Conservation (phyloP, 2,113 vertebrate species). For the Andinoacara biseriatus region DNA sequence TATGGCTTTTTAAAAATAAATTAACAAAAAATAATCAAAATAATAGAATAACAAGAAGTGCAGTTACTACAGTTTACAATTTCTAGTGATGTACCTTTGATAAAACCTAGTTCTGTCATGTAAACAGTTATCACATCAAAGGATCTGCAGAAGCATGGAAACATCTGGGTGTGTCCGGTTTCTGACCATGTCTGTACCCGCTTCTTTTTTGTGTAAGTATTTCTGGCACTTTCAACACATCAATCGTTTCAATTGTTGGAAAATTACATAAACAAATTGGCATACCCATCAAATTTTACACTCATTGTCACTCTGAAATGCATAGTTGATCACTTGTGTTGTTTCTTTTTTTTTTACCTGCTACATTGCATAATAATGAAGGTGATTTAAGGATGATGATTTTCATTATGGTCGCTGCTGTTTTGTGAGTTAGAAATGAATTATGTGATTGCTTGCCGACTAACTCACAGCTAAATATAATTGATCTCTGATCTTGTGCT, state of each 20-base stretch:
- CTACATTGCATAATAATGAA: neutral
- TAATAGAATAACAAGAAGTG: neutral
- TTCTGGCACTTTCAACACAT: neutral
- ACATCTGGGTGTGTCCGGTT: conserved; percentile 99
- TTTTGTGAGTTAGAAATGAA: conserved; percentile 24
- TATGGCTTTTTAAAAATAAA: neutral
- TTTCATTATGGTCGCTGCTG: neutral
- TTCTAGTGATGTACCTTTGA: rapidly evolving
- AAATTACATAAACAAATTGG: neutral
- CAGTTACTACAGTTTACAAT: neutral
- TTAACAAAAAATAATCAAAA: neutral
- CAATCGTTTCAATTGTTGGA: neutral
- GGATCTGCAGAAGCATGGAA: conserved; percentile 99
- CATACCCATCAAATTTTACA: neutral
- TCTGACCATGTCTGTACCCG: conserved; percentile 98
- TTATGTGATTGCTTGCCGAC: conserved; percentile 10
- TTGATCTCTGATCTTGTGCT: conserved; percentile 8
- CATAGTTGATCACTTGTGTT: neutral
- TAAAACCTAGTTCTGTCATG: neutral
- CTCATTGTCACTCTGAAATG: neutral
- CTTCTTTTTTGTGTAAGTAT: conserved; percentile 99
- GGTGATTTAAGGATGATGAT: neutral
- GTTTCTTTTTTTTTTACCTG: conserved; percentile 8
- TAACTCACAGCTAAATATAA: conserved; percentile 48
- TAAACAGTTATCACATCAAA: conserved; percentile 96